Base-by-base conservation (phyloP, 2,888 invertebrate species). In the Vanessa cardui region DNA sequence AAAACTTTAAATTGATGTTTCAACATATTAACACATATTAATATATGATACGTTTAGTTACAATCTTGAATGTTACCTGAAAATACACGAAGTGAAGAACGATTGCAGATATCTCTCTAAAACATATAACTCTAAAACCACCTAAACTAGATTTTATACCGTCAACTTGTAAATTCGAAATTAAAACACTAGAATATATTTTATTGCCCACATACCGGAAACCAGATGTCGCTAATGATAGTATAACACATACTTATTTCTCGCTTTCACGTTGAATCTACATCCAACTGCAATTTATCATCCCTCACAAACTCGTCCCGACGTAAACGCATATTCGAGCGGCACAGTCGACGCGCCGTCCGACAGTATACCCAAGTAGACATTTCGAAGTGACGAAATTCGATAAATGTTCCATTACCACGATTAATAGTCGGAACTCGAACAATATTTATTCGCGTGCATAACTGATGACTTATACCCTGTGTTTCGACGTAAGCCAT, bases 381-480 rank as follows among this genome's bases (percentile, higher is more conserved):
- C 18, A 39, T 39, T 18, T 39, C 56, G 33, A 33, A 39, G 56
- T 56, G 56, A 56, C 56, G 56, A 56, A 56, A 39, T 56, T 33
- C 56, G 46, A 56, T 63, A 63, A 63, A 63, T 56, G 56, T 21
- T 56, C 63, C 63, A 63, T 63, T 63, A 63, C 26, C 56, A 56
- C 44, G 56, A 63, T 56, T 46, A 63, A 56, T 47, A 54, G 54
- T 56, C 39, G 33, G 12, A 33, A 39, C 33, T 39, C n/a, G 18
- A 56, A 54, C 52, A 31, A 31, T 54, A 54, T 54, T 54, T 54
- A 31, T 26, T 26, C 31, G 52, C 26, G 15, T 54, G 16, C 52
- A 52, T 52, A 16, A 52, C 52, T 2, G 7, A 31, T 31, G 52
- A 54, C 16, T n/a, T 54, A 50, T 50, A 18, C 49, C 8, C 9